Evolutionary conservation across 2,797 vertebrate species (phyloP).

Genomic region (Falco novaeseelandiae): DNA sequence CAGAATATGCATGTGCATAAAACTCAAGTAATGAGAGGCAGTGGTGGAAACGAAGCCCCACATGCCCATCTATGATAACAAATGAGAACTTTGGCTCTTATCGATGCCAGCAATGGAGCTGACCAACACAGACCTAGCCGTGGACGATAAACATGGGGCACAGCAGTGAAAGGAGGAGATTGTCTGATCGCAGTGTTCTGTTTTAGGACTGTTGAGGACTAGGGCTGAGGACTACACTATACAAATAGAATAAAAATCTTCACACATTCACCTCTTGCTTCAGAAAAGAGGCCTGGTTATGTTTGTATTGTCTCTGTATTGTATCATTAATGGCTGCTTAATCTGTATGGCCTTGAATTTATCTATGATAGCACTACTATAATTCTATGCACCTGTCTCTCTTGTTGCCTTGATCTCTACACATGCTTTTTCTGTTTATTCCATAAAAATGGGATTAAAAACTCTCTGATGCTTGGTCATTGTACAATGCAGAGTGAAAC

Average conservation of each 20-base stretch:
- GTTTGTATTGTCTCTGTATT: background rate
- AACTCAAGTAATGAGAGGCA: background rate
- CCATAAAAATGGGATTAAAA: background rate
- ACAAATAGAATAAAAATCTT: background rate
- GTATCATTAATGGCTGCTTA: background rate
- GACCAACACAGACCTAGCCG: background rate
- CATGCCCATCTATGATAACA: rapidly evolving
- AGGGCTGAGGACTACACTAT: background rate
- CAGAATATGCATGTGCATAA: background rate
- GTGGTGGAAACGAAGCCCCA: background rate
- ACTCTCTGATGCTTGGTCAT: background rate
- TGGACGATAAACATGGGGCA: background rate
- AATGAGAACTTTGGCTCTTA: background rate
- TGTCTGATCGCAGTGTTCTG: background rate
- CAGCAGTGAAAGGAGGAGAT: background rate
- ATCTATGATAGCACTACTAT: rapidly evolving
- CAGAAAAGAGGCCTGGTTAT: background rate
- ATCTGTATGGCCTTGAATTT: background rate
- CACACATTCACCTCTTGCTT: background rate
- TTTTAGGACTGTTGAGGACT: background rate
- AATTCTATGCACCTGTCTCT: background rate
- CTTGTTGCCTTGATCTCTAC: background rate
- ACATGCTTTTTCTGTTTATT: background rate
- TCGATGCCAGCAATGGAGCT: background rate
- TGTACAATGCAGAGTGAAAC: background rate